Percentiles rank a stretch among this genome's conserved stretches.
These are phyloP conservation scores for Epinephelus fuscoguttatus DNA, from an alignment of 2,113 vertebrate species.

Conservation along the genomic window DNA sequence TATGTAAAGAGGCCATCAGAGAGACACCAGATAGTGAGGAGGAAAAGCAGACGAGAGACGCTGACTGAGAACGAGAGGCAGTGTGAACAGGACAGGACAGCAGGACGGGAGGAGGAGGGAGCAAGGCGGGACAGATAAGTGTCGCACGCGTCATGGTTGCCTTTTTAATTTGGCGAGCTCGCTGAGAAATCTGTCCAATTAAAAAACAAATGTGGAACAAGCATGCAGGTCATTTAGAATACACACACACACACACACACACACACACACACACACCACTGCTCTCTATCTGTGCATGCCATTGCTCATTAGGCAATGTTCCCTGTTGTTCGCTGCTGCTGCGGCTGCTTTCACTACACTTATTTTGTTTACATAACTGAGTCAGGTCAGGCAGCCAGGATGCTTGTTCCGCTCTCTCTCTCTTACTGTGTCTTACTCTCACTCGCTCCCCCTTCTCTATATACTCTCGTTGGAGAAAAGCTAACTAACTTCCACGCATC, in stretches of 20 bases:
- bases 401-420: constrained; percentile 10
- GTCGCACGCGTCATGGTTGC: constrained; percentile 50
- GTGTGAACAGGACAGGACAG: constrained; percentile 20
- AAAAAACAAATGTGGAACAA: constrained; percentile 71
- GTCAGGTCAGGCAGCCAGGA: constrained; percentile 65
- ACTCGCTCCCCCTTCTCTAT: background rate
- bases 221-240: constrained; percentile 61
- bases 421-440: constrained; percentile 11
- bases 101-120: constrained; percentile 26
- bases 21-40: constrained; percentile 42
- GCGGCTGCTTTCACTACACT: constrained; percentile 57
- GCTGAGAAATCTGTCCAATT: constrained; percentile 74
- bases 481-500: background rate
- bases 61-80: constrained; percentile 36
- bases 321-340: constrained; percentile 60
- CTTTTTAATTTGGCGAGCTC: constrained; percentile 64
- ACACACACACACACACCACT: constrained; percentile 11
- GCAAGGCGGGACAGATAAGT: constrained; percentile 38
- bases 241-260: constrained; percentile 19
- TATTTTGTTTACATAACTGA: constrained; percentile 78
- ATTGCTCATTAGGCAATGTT: constrained; percentile 72
- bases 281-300: constrained; percentile 52
- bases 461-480: background rate
- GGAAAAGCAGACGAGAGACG: constrained; percentile 41
- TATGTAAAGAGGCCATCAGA: constrained; percentile 58